A percentile compares a stretch with the other conserved stretches of the same genome.
phyloP scores from a whole-genome alignment of 2,888 invertebrate genomes.

The Eubasilissa splendida region DNA sequence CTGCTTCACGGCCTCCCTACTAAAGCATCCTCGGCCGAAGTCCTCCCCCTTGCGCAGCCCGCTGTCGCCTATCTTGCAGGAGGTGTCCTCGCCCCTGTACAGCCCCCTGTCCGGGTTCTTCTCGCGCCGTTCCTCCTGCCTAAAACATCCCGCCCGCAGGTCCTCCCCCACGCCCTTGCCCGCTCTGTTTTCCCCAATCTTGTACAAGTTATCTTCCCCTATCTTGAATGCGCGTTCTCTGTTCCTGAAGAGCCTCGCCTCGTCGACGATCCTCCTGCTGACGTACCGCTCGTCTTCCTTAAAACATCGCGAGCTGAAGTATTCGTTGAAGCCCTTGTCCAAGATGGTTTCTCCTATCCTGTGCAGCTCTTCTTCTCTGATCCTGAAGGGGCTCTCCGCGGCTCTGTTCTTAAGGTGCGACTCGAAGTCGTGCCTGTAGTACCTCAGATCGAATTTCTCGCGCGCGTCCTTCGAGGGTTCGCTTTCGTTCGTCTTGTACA shows the following conservation, averaged over 20 bases:
- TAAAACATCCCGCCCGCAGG: conserved; percentile 43
- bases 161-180: conserved; percentile 37
- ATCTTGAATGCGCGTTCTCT: conserved; percentile 36
- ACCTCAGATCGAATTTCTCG: conserved; percentile 34
- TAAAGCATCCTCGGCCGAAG: conserved; percentile 39
- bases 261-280: conserved; percentile 21
- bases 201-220: conserved; percentile 41
- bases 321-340: conserved; percentile 34
- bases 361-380: conserved; percentile 23
- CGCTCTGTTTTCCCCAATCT: conserved; percentile 35
- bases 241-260: conserved; percentile 12
- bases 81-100: conserved; percentile 32
- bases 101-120: conserved; percentile 37
- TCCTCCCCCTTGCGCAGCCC: conserved; percentile 29
- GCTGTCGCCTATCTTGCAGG: conserved; percentile 39
- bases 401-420: conserved; percentile 38
- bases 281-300: conserved; percentile 22
- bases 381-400: conserved; percentile 11
- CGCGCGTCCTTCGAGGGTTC: conserved; percentile 10
- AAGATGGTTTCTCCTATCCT: conserved; percentile 26
- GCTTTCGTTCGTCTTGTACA: conserved; percentile 34
- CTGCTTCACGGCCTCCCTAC: conserved; percentile 43
- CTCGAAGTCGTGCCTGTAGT: conserved; percentile 44
- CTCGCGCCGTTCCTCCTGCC: conserved; percentile 5
- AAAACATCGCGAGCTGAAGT: conserved; percentile 30